These are phyloP conservation scores for Dendrocincla tyrannina DNA, from an alignment of 2,797 vertebrate species.

Conservation along the genomic window DNA sequence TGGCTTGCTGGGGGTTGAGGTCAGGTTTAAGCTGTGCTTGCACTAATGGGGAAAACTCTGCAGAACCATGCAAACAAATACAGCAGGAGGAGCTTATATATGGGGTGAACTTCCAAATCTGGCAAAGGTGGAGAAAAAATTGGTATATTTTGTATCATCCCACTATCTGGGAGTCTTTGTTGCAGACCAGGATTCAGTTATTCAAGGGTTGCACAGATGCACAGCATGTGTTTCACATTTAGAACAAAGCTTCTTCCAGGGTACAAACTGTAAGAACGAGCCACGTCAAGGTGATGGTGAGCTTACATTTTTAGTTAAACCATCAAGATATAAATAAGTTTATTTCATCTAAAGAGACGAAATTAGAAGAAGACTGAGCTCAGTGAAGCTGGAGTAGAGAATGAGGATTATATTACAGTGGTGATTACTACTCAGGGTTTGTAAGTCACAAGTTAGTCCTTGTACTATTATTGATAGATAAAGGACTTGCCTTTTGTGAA, in stretches of 20 bases:
- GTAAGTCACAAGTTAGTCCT: not conserved
- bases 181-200: not conserved
- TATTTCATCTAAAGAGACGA: not conserved
- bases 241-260: not conserved
- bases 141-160: not conserved
- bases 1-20: not conserved
- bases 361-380: not conserved
- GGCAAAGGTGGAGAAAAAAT: not conserved
- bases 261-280: not conserved
- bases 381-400: not conserved
- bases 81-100: rapidly evolving
- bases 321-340: not conserved
- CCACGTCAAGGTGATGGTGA: not conserved
- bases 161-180: not conserved
- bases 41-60: not conserved
- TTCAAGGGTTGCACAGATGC: not conserved
- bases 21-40: rapidly evolving
- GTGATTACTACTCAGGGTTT: not conserved
- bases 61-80: rapidly evolving
- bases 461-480: not conserved
- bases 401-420: not conserved
- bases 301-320: not conserved
- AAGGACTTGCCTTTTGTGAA: not conserved
- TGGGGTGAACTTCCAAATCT: not conserved
- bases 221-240: not conserved